Evolutionary conservation across 2,797 vertebrate genomes (phyloP).

Genomic region (Syngnathus acus): DNA sequence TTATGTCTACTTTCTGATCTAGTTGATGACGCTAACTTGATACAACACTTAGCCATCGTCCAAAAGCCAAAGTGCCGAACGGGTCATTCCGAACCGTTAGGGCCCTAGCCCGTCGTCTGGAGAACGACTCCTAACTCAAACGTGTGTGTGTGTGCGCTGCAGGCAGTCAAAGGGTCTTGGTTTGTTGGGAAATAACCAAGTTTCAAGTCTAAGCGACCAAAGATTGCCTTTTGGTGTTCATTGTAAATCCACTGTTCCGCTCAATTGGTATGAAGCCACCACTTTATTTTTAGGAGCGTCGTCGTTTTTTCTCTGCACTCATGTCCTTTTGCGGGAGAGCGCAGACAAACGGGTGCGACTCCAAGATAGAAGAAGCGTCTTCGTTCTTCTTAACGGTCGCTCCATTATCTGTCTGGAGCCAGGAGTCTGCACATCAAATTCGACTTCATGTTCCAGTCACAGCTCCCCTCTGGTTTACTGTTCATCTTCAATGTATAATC

Average conservation of each 20-base stretch:
- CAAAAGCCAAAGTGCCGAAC: background rate
- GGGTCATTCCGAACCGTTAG: background rate
- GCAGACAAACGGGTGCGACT: conserved; percentile 47
- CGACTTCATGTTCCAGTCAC: background rate
- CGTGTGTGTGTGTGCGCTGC: background rate
- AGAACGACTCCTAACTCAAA: too few species aligned
- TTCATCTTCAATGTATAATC: background rate
- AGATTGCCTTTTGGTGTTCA: background rate
- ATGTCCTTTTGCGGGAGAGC: conserved; percentile 11
- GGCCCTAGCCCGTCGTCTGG: too few species aligned
- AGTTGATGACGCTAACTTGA: background rate
- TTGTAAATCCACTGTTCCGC: background rate
- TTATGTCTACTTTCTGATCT: background rate
- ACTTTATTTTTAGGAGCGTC: background rate
- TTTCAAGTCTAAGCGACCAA: background rate
- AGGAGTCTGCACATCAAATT: conserved; percentile 11
- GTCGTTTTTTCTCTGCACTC: background rate
- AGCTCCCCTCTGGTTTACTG: background rate
- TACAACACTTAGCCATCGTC: background rate
- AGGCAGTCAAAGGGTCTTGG: too few species aligned
- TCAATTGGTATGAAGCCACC: background rate
- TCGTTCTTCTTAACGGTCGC: conserved; percentile 33
- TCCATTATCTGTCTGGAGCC: conserved; percentile 35
- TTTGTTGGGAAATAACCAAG: background rate
- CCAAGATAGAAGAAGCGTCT: conserved; percentile 49